A percentile compares a stretch with the other conserved stretches of the same genome.
These are phyloP conservation scores for Diplosoma virens DNA, from an alignment of 23 tunicate genomes.

Conservation along the genomic window DNA sequence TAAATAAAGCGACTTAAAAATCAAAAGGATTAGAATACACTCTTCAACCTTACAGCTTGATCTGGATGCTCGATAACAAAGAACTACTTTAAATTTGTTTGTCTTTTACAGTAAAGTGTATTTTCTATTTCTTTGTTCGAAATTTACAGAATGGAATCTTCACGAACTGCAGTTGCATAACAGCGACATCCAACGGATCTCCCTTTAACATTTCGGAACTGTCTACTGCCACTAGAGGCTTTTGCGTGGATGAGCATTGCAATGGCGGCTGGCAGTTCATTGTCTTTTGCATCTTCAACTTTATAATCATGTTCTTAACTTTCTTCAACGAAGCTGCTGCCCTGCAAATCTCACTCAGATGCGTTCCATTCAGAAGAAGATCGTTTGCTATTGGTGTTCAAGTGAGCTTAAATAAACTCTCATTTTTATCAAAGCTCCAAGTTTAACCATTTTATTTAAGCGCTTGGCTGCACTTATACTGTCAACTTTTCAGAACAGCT, in stretches of 20 bases:
- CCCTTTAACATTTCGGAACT: neutral
- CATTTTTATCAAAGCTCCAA: no score
- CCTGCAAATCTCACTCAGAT: conserved; percentile 59
- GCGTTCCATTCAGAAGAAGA: conserved; percentile 72
- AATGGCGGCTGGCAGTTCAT: conserved; percentile 29
- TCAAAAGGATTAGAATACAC: no score
- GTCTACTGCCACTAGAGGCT: conserved; percentile 21
- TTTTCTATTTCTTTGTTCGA: neutral
- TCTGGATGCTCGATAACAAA: no score
- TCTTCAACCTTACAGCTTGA: no score
- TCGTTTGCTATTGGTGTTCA: conserved; percentile 82
- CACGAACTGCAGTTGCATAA: conserved; percentile 22
- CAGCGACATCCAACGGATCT: neutral
- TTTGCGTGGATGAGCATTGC: conserved; percentile 27
- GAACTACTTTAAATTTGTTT: no score
- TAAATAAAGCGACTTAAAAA: no score
- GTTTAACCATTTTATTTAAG: no score
- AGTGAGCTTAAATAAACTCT: no score
- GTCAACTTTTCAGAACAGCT: no score
- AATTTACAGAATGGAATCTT: conserved; percentile 2
- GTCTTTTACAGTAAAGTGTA: neutral
- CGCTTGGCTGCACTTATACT: no score
- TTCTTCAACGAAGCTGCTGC: conserved; percentile 70
- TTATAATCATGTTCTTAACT: conserved; percentile 55
- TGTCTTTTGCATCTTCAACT: conserved; percentile 37